A percentile compares a stretch with the other conserved stretches of the same genome.
These are phyloP conservation scores for Puma concolor DNA, from an alignment of 2,113 vertebrate genomes.

Conservation along the genomic window DNA sequence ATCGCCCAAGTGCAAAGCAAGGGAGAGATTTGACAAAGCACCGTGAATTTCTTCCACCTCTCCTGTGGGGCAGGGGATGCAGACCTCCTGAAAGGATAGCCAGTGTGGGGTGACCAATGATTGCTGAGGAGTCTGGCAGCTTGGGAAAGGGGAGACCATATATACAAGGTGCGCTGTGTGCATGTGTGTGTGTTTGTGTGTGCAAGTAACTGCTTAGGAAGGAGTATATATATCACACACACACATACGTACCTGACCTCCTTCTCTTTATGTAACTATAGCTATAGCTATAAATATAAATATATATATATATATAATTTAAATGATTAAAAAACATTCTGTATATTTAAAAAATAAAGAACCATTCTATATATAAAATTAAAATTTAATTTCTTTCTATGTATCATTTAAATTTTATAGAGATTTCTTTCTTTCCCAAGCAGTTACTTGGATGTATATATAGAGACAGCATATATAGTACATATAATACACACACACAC, in stretches of 20 bases:
- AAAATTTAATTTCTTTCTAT: background rate
- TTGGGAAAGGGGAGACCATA: background rate
- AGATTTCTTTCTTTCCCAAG: background rate
- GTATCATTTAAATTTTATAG: background rate
- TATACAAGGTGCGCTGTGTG: background rate
- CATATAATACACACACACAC: background rate
- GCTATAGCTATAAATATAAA: background rate
- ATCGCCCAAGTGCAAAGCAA: background rate
- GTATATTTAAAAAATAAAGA: background rate
- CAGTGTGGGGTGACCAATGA: rapidly evolving
- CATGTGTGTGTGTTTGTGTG: too few species aligned
- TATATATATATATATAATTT: background rate
- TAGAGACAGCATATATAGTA: too few species aligned
- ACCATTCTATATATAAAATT: background rate
- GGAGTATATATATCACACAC: background rate
- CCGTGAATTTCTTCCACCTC: background rate
- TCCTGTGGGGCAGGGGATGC: background rate
- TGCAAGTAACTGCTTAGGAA: background rate
- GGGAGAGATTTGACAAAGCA: slow-evolving; percentile 37
- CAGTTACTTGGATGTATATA: background rate
- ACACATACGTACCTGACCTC: background rate
- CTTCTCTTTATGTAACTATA: background rate
- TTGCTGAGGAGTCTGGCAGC: background rate
- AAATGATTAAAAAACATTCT: background rate
- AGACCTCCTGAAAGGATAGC: background rate